These are phyloP conservation scores for Tokudaia muenninki DNA, from an alignment of 2,797 vertebrate genomes.

Conservation along the genomic window DNA sequence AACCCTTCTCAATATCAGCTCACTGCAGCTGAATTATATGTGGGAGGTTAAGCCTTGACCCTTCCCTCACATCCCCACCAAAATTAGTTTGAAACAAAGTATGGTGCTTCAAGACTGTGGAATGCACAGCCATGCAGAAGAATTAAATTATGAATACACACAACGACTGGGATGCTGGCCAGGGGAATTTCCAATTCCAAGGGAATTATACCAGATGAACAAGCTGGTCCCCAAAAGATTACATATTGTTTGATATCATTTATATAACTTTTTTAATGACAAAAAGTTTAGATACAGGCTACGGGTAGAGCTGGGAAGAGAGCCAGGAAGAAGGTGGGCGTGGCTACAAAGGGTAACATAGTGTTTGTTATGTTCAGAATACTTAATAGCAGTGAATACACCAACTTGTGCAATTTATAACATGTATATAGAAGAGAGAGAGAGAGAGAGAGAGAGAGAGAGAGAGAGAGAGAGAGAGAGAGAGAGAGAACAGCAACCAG, in stretches of 20 bases:
- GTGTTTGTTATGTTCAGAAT: not conserved
- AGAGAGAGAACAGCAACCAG: not conserved
- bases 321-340: not conserved
- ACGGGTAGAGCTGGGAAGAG: not conserved
- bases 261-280: not conserved
- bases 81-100: constrained; percentile 3
- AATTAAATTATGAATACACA: not conserved
- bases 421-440: not conserved
- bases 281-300: not conserved
- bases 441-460: too few species aligned
- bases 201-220: not conserved
- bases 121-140: not conserved
- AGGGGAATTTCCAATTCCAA: not conserved
- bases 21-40: not conserved
- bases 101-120: not conserved
- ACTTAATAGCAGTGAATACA: not conserved
- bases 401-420: not conserved
- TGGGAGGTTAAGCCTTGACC: not conserved
- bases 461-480: too few species aligned
- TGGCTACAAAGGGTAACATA: not conserved
- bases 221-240: not conserved
- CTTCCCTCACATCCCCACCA: not conserved
- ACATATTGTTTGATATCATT: not conserved
- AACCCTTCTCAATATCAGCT: constrained; percentile 11
- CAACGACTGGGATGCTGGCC: not conserved